These are phyloP conservation scores for Labroides dimidiatus DNA, from an alignment of 2,797 vertebrate genomes.

Conservation along the genomic window DNA sequence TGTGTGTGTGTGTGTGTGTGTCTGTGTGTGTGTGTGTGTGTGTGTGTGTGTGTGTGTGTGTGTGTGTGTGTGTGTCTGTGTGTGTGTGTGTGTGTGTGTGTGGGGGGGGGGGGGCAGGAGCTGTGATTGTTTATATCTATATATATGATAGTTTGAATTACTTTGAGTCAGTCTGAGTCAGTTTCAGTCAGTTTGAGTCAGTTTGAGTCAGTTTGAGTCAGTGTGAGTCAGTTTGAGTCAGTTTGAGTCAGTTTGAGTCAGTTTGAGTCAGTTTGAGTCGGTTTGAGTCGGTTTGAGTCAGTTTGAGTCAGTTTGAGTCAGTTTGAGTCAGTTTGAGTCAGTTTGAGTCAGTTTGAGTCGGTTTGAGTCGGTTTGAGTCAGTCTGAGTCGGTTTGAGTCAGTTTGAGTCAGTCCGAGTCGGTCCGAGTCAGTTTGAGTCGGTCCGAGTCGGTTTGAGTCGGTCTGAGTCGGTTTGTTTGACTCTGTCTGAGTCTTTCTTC, in stretches of 20 bases:
- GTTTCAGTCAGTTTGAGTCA: no score
- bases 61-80: constrained; percentile 39
- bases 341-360: no score
- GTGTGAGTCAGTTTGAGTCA: constrained; percentile 1
- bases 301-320: constrained; percentile 1
- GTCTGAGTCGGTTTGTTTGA: no score
- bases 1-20: constrained; percentile 35
- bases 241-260: no score
- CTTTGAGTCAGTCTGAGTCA: constrained; percentile 1
- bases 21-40: constrained; percentile 37
- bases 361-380: no score
- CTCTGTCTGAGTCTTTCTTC: neutral
- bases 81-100: constrained; percentile 36
- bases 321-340: no score
- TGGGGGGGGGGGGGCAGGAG: no score
- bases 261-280: no score
- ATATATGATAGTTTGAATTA: constrained; percentile 1
- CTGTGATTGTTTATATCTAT: constrained; percentile 6
- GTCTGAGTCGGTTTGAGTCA: constrained; percentile 1
- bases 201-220: no score
- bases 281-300: neutral
- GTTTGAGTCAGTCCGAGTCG: no score
- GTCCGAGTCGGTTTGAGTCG: no score
- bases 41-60: constrained; percentile 38
- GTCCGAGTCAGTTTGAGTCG: constrained; percentile 4